Conservation (phyloP, 2,797 vertebrate species). For the Silurus aristotelis region DNA sequence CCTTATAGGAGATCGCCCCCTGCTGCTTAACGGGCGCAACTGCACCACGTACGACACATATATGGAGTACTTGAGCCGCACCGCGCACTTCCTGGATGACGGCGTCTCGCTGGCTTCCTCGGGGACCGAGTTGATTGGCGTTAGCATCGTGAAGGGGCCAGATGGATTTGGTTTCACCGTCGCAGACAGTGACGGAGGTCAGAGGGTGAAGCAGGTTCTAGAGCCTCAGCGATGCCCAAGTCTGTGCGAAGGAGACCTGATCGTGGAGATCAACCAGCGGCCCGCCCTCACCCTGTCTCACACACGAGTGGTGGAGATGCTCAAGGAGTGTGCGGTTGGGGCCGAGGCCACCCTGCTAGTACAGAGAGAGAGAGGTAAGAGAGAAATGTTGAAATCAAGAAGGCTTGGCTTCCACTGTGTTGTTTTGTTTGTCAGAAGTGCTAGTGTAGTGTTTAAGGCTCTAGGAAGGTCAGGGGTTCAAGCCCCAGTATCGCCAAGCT, state of each 20-base stretch:
- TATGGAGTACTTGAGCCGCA: constrained; percentile 97
- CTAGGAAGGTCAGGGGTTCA: too few species aligned
- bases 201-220: constrained; percentile 97
- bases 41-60: constrained; percentile 91
- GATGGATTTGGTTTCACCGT: constrained; percentile 99
- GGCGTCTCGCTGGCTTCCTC: constrained; percentile 95
- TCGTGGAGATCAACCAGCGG: constrained; percentile 99
- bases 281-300: constrained; percentile 87
- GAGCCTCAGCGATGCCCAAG: constrained; percentile 93
- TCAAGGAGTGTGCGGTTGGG: constrained; percentile 96
- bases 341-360: constrained; percentile 93
- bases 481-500: too few species aligned
- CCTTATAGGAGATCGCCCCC: constrained; percentile 87
- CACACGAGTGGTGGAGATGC: constrained; percentile 96
- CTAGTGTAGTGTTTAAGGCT: too few species aligned
- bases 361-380: constrained; percentile 87
- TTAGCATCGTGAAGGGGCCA: constrained; percentile 97
- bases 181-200: constrained; percentile 96
- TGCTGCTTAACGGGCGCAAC: constrained; percentile 90
- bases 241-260: constrained; percentile 96
- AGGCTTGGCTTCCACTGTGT: neutral
- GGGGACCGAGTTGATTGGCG: constrained; percentile 78
- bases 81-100: constrained; percentile 93
- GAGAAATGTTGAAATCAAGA: neutral
- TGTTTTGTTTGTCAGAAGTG: neutral